Evolutionary conservation across 1,140 invertebrate genomes (phyloP), one percentile per base, ranked within the genome.

Genomic region (Drosophila miranda): DNA sequence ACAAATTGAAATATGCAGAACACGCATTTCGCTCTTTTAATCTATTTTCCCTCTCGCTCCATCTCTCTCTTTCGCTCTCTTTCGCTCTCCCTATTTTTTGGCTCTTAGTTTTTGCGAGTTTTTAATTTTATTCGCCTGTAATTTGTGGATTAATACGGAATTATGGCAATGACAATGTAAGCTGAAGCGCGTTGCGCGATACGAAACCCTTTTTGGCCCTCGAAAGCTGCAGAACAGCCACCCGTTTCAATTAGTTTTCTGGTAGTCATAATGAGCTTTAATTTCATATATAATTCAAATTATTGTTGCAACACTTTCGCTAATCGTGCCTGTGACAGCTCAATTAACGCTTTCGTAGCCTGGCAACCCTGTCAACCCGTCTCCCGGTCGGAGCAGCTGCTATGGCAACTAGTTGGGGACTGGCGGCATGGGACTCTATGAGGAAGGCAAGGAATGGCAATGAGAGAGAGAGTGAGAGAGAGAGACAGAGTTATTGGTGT

Each of bases 1-100:
- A 73, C 44, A 84, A 84, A 80, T 86, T 80, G 73, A 84, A 84
- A 84, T 80, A 80, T 46, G 77, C 76, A 80, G 63, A 59, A 48
- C 72, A 75, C 60, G 72, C 61, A 70, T 23, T 69, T 41, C 63
- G 11, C 34, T 55, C 38, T 38, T 38, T 38, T 38, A 38, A 38
- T 38, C 34, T 38, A 38, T 38, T 38, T 38, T 53, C 59, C n/a
- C 23, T 13, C 9, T 56, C 28, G 19, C 30, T 34, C 13, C 21
- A 14, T 34, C 13, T 54, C 28, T 45, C 58, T 26, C 52, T 16
- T 6, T 55, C 26, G 16, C 41, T 42, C 13, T 38, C 13, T 46
- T 8, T 42, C 23, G 0, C 3, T 9, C 48, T 19, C 19, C 2
- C 19, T 19, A 19, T 56, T 58, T 54, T 54, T 41, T 23, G 30